A percentile compares a stretch with the other conserved stretches of the same genome.
These are phyloP conservation scores for Chunga burmeisteri DNA, from an alignment of 2,113 vertebrate genomes.

Conservation along the genomic window DNA sequence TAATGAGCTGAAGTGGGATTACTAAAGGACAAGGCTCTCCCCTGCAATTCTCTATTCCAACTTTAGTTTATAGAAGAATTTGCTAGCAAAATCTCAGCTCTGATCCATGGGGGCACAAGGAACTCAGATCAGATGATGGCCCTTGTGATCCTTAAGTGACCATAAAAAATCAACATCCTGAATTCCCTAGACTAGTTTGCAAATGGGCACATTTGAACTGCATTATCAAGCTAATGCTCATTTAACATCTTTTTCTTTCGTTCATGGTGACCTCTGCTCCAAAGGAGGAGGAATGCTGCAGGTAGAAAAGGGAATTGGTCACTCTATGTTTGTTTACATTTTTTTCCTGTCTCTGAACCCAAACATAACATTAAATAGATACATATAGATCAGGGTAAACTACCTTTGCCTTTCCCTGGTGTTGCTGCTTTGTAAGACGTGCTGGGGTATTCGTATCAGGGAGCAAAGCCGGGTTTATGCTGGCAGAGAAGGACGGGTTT, in stretches of 20 bases:
- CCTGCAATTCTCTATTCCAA: not conserved
- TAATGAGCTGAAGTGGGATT: not conserved
- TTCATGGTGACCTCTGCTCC: not conserved
- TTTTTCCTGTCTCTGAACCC: not conserved
- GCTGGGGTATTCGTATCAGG: not conserved
- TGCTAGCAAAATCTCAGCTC: not conserved
- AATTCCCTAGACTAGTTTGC: conserved; percentile 1
- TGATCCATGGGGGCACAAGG: not conserved
- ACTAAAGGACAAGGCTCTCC: not conserved
- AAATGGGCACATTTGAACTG: conserved; percentile 4
- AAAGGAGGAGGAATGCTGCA: not conserved
- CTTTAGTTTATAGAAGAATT: not conserved
- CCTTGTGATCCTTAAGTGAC: not conserved
- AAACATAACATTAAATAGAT: not conserved
- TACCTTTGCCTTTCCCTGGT: not conserved
- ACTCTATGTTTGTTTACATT: not conserved
- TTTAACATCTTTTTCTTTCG: conserved; percentile 7
- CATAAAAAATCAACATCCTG: not conserved
- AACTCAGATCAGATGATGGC: not conserved
- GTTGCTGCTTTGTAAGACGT: not conserved
- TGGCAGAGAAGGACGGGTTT: not conserved
- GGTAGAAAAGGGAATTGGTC: not conserved
- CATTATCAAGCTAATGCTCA: not conserved
- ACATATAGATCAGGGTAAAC: not conserved
- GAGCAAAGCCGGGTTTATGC: conserved; percentile 46